phyloP scores from a whole-genome alignment of 2,797 vertebrate species.

The Clarias laeviceps region DNA sequence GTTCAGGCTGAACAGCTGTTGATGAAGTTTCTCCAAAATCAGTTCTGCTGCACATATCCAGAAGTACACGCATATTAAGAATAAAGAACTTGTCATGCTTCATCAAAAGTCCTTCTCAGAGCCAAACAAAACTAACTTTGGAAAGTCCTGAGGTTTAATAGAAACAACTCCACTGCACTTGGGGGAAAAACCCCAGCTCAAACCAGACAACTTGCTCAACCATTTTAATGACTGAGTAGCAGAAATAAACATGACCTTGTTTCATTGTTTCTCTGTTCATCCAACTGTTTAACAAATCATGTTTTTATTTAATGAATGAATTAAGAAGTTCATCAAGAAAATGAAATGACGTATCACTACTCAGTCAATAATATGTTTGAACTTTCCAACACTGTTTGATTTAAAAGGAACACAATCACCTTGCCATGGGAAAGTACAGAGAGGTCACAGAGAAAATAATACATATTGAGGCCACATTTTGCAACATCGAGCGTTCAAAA shows the following conservation, averaged over 20 bases:
- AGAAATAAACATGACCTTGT: not conserved
- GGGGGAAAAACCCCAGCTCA: not conserved
- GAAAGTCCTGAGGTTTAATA: slow-evolving; percentile 20
- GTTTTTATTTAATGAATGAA: no score
- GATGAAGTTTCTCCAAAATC: slow-evolving; percentile 7
- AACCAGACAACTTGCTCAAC: not conserved
- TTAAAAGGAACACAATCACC: not conserved
- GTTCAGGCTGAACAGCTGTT: slow-evolving; percentile 5
- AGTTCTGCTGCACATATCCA: slow-evolving; percentile 5
- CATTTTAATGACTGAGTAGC: slow-evolving; percentile 20
- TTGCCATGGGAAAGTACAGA: not conserved
- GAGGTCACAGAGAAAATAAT: no score
- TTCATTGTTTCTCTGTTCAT: not conserved
- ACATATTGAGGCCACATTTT: no score
- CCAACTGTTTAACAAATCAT: slow-evolving; percentile 5
- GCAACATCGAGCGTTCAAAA: no score
- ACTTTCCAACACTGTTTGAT: not conserved
- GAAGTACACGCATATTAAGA: slow-evolving; percentile 6
- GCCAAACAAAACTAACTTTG: slow-evolving; percentile 13
- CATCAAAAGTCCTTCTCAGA: slow-evolving; percentile 2
- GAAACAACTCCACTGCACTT: not conserved
- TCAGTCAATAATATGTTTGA: not conserved
- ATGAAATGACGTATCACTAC: not conserved
- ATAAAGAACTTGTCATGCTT: slow-evolving; percentile 21
- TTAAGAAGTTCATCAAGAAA: not conserved